Conservation (phyloP, 2,888 invertebrate species). For the Drosophila colorata region DNA sequence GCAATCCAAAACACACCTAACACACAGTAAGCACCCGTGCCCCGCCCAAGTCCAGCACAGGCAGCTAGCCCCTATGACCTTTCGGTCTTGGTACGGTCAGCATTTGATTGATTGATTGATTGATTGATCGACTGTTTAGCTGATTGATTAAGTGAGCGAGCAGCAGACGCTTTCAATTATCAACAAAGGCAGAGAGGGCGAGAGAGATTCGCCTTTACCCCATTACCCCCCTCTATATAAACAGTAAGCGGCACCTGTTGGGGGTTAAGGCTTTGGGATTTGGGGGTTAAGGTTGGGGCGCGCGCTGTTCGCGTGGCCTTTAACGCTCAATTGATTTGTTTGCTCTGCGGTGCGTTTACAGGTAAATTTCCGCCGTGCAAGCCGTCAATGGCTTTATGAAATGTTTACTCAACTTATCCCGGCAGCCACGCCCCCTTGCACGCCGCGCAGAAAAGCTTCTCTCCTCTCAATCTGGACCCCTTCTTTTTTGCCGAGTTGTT, state of each 20-base stretch:
- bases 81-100: neutral
- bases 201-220: neutral
- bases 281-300: neutral
- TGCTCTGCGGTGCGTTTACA: conserved; percentile 62
- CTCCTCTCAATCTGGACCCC: too few relatives aligned
- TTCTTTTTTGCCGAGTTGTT: conserved; percentile 1
- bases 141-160: conserved; percentile 50
- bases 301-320: conserved; percentile 35
- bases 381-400: conserved; percentile 42
- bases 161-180: conserved; percentile 56
- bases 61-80: conserved; percentile 11
- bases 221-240: neutral
- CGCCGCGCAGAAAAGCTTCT: too few relatives aligned
- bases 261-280: neutral
- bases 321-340: conserved; percentile 74
- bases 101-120: conserved; percentile 59
- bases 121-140: conserved; percentile 49
- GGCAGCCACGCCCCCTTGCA: neutral
- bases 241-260: conserved; percentile 15
- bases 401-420: conserved; percentile 46
- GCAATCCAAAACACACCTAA: conserved; percentile 18
- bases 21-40: too few relatives aligned
- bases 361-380: conserved; percentile 34
- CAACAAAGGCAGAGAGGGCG: conserved; percentile 20
- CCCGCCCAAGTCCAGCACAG: too few relatives aligned